Evolutionary conservation across 2,888 invertebrate genomes (phyloP), one percentile per base, ranked within the genome.

Genomic region (Cheilosia vulpina): DNA sequence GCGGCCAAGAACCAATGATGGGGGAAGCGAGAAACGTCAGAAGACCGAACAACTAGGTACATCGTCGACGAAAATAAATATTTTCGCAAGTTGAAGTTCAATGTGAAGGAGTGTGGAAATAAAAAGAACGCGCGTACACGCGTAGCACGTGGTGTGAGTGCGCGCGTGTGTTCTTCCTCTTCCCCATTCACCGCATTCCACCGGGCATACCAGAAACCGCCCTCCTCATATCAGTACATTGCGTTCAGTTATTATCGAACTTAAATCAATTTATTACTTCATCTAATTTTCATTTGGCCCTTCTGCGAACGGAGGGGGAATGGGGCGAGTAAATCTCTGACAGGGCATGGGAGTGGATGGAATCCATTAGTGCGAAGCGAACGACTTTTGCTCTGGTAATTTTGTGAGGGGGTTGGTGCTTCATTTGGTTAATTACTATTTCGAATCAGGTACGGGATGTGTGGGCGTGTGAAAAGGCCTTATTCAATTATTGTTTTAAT

Each of bases 41-140:
- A n/a, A 47, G 17, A 45, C 53, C 50, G 15, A 17, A 31, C 31
- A 31, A 43, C 34, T 15, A 60, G 45, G 38, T 31, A 60, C 43
- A 24, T 52, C 63, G 38, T 24, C 58, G 52, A 75, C 75, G 57
- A 81, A 75, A 75, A 81, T 81, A 76, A 41, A 31, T 63, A 47
- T 73, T 69, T 69, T 75, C 75, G 71, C 78, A 57, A 77, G 47
- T 79, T 79, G 75, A 84, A 84, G 84, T 84, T 84, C 84, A 84
- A 84, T 84, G 84, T 79, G 80, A 84, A 79, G 76, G 76, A 81
- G 68, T 55, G 81, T 69, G 81, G 65, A 63, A 76, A 69, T 65
- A 34, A 66, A 65, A 69, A 69, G 65, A 68, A 34, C 68, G 45
- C 27, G 58, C 31, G 41, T 62, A 73, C 60, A 60, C 53, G 21